Base-by-base conservation (phyloP, 2,797 vertebrate genomes). In the Peromyscus attwateri region DNA sequence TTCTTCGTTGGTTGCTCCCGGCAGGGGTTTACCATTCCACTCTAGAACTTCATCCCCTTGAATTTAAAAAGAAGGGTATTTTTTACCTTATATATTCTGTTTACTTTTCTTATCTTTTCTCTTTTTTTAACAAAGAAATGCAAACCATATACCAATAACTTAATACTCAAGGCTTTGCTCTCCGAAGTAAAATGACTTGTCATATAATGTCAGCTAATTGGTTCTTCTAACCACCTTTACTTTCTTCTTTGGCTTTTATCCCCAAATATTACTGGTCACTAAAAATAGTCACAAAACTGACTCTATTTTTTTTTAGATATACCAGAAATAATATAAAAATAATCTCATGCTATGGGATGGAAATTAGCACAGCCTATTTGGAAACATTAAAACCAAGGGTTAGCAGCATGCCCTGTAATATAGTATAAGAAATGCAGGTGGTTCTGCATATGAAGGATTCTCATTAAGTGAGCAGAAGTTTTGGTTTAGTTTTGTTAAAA, bases 1-100 rank as follows among this genome's bases (percentile, higher is more conserved):
- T 98, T 99, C 99, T 99, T 99, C 99, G 99, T 99, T 99, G 98
- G 99, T 99, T 98, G 99, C 99, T 98, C 99, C 99, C 46, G 99
- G 99, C 98, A 99, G 99, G 43, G 99, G 99, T 98, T 99, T 99
- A 92, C 99, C 99, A 92, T 99, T 99, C 99, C 99, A 99, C 98
- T 99, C 99, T 98, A 99, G 98, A 97, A 99, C 99, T 99, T 99
- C 99, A 95, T 99, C 99, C 97, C 99, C 99, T 99, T 97, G 98
- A 99, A 98, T 98, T 98, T 98, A 99, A 99, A 98, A 98, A 98
- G 76, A 98, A 98, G 89, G 94, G 97, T 95, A 98, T 97, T 95
- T 96, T 98, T 98, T 97, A 98, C 98, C 92, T 98, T 97, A 98
- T 93, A 95, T 96, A 95, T 95, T 98, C 91, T 98, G 93, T 95